Evolutionary conservation across 2,888 invertebrate species (phyloP).

Genomic region (Latheticus oryzae): DNA sequence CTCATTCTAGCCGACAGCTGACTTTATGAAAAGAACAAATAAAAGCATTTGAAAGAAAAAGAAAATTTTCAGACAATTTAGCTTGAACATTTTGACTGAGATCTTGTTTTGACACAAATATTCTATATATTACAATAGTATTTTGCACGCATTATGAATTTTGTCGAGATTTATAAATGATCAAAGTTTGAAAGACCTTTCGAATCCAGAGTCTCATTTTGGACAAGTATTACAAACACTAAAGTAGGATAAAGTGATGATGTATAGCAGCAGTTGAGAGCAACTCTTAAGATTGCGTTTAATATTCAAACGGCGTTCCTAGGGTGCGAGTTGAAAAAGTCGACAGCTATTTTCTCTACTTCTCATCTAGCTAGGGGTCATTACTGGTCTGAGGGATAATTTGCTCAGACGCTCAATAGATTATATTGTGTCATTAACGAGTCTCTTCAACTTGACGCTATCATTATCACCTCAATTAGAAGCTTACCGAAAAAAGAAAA

Average conservation of each 20-base stretch:
- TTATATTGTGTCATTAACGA: constrained; percentile 35
- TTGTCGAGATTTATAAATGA: too few relatives aligned
- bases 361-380: constrained; percentile 53
- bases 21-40: constrained; percentile 12
- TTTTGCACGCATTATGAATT: too few relatives aligned
- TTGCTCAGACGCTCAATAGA: constrained; percentile 45
- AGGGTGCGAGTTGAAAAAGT: constrained; percentile 55
- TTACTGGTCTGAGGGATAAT: constrained; percentile 48
- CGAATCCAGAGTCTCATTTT: constrained; percentile 48
- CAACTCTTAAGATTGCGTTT: constrained; percentile 55
- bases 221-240: constrained; percentile 52
- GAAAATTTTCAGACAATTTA: constrained; percentile 4
- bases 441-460: constrained; percentile 8
- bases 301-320: constrained; percentile 55
- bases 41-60: constrained; percentile 9
- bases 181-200: constrained; percentile 34
- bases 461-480: constrained; percentile 22
- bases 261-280: constrained; percentile 53
- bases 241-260: constrained; percentile 55
- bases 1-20: not conserved
- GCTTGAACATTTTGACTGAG: constrained; percentile 3
- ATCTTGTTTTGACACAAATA: too few relatives aligned
- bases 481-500: too few relatives aligned
- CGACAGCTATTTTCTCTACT: constrained; percentile 53
- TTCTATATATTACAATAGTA: too few relatives aligned